Evolutionary conservation across 2,888 invertebrate species (phyloP).

Genomic region (Drosophila nigricruria): DNA sequence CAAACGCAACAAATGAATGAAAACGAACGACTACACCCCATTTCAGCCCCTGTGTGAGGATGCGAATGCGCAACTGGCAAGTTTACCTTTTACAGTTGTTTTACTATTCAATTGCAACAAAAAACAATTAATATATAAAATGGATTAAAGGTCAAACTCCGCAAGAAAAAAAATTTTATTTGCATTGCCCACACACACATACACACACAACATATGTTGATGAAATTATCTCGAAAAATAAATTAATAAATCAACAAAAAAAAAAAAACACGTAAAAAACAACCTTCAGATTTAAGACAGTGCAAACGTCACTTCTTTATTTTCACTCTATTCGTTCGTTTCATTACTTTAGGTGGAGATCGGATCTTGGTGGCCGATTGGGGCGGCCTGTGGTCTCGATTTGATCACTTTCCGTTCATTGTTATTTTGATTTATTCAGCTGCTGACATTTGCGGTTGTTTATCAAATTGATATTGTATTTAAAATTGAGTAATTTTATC

Average conservation of each 20-base stretch:
- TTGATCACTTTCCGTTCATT: constrained; percentile 12
- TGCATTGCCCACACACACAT: neutral
- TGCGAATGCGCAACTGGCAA: constrained; percentile 70
- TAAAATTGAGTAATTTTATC: constrained; percentile 33
- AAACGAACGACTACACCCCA: constrained; percentile 73
- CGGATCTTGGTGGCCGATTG: constrained; percentile 50
- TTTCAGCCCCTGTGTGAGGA: constrained; percentile 39
- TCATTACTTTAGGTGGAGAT: constrained; percentile 59
- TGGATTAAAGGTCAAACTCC: constrained; percentile 56
- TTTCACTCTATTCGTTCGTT: constrained; percentile 59
- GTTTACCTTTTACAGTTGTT: constrained; percentile 56
- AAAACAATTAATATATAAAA: constrained; percentile 14
- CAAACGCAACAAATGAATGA: constrained; percentile 74
- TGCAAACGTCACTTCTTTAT: constrained; percentile 66
- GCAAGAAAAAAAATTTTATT: constrained; percentile 24
- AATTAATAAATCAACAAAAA: constrained; percentile 42
- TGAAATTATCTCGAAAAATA: constrained; percentile 20
- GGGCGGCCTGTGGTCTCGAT: constrained; percentile 18
- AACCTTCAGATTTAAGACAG: constrained; percentile 48
- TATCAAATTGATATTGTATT: constrained; percentile 14
- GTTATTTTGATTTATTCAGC: constrained; percentile 13
- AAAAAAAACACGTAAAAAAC: constrained; percentile 21
- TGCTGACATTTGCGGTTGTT: constrained; percentile 26
- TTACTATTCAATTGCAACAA: constrained; percentile 16
- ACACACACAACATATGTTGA: constrained; percentile 17